Evolutionary conservation across 2,797 vertebrate species (phyloP), one percentile per base, ranked within the genome.

Genomic region (Crotalus adamanteus): DNA sequence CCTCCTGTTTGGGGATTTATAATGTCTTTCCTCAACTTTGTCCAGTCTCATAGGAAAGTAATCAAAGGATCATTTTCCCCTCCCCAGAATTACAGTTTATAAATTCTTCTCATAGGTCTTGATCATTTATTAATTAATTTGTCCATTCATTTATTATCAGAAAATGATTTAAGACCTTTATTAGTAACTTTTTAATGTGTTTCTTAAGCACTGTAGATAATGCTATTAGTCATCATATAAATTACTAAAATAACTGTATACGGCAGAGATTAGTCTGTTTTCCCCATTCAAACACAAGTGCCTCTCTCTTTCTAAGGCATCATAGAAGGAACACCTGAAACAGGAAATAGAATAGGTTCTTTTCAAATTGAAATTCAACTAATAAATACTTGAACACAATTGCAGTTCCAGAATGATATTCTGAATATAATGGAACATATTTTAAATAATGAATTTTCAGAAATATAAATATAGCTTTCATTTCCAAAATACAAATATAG

Each of bases 401-500:
- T 93, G 56, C 2, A 92, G 9, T 83, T 92, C 89, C 78, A 89
- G 55, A 86, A 87, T 59, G 6, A 90, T 55, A 93, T 59, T 89
- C 78, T 91, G 83, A 57, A 9, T 11, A 22, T 90, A 51, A 47
- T 87, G 31, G 87, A 87, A n/a, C 57, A 57, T 61, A 60, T 86
- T 92, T 31, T 61, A 92, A 94, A 93, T 55, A 85, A 26, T 55
- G 42, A 22, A 0, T 25, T 25, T 59, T 83, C 18, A 92, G 53
- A 93, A 93, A 20, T 4, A 89, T 14, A 94, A 93, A 90, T 55
- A 90, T 3, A 90, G 1, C 0, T 85, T 93, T 88, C 11, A 47
- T 6, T 93, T 93, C 88, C 85, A 88, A 88, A 93, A 91, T 89
- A 63, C 26, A 93, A 93, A 83, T 55, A 88, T 93, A 55, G 91